Percentiles rank a stretch among this genome's conserved stretches.
phyloP scores from a whole-genome alignment of 2,797 vertebrate species.

The Sebastes itinus region DNA sequence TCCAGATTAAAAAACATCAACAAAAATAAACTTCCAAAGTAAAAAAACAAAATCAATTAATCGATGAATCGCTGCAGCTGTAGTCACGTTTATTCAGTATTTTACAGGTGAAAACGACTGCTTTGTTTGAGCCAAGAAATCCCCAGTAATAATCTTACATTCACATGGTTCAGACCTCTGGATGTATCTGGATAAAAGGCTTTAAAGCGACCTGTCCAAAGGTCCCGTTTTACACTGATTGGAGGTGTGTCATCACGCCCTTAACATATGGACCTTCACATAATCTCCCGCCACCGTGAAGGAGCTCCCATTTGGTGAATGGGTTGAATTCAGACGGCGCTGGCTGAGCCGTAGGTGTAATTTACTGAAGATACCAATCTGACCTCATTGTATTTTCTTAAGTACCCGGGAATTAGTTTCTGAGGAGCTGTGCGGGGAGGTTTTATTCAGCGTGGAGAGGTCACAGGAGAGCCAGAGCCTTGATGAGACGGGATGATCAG shows the following conservation, averaged over 20 bases:
- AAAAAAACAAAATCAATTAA: neutral
- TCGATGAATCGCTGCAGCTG: too few species aligned
- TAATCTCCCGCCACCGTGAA: constrained; percentile 46
- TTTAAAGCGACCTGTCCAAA: constrained; percentile 30
- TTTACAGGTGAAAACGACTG: neutral
- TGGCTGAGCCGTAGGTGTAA: constrained; percentile 66
- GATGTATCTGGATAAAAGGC: neutral
- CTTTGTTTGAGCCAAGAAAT: neutral
- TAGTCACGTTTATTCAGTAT: constrained; percentile 21
- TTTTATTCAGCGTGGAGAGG: constrained; percentile 59
- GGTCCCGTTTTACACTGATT: constrained; percentile 17
- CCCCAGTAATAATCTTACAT: neutral
- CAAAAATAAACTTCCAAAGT: neutral
- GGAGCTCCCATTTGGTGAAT: constrained; percentile 29
- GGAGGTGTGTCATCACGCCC: constrained; percentile 27
- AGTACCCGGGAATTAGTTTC: constrained; percentile 69
- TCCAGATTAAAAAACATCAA: neutral
- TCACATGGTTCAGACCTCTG: neutral
- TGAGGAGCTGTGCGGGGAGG: constrained; percentile 45
- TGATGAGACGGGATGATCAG: constrained; percentile 78
- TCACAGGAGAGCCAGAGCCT: constrained; percentile 68
- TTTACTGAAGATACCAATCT: constrained; percentile 75
- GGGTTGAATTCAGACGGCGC: constrained; percentile 36
- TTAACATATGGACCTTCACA: constrained; percentile 40
- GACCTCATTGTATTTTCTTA: constrained; percentile 73